Conservation (phyloP, 2,113 vertebrate species). For the Oryctolagus cuniculus region DNA sequence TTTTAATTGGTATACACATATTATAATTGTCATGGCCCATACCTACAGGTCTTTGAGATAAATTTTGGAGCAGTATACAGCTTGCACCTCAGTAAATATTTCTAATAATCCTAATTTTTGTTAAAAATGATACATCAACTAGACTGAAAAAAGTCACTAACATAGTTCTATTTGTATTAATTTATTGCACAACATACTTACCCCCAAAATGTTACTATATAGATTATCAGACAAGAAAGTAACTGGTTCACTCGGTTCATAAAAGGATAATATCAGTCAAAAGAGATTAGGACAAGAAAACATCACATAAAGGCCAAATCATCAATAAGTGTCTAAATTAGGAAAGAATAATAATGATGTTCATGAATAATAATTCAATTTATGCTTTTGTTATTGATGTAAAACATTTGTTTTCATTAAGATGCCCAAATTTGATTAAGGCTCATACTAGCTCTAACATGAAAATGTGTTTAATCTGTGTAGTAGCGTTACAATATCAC, state of each 20-base stretch:
- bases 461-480: neutral
- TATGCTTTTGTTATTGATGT: constrained; percentile 22
- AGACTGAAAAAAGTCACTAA: neutral
- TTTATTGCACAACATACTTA: neutral
- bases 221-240: neutral
- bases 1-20: neutral
- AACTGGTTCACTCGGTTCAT: neutral
- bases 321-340: constrained; percentile 15
- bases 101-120: neutral
- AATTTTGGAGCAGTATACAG: neutral
- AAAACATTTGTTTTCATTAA: constrained; percentile 48
- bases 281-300: constrained; percentile 31
- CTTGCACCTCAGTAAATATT: neutral
- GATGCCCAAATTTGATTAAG: neutral
- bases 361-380: neutral
- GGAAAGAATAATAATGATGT: constrained; percentile 14
- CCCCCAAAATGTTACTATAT: neutral
- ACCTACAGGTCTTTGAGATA: neutral
- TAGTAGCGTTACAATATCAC: neutral
- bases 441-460: neutral
- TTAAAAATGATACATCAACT: neutral
- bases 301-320: neutral
- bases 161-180: neutral
- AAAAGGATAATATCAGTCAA: neutral
- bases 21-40: neutral